A percentile compares a stretch with the other conserved stretches of the same genome.
Evolutionary conservation across 2,113 vertebrate species (phyloP).

Genomic region (Nothobranchius kuhntae): DNA sequence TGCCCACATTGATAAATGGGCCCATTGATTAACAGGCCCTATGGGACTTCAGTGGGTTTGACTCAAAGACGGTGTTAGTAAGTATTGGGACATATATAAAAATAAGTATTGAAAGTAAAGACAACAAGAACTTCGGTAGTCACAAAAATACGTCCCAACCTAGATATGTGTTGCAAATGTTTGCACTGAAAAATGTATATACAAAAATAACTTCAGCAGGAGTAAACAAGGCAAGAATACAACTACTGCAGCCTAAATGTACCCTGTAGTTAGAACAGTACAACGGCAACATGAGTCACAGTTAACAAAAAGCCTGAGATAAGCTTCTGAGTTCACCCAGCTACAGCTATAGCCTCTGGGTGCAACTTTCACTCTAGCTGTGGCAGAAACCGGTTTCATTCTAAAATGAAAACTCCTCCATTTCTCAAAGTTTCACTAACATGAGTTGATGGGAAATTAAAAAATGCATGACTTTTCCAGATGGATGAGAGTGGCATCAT

Average conservation of each 20-base stretch:
- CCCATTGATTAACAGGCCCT: too few species aligned
- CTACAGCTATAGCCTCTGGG: neutral
- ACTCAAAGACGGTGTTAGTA: too few species aligned
- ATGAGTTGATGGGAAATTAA: neutral
- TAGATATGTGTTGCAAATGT: too few species aligned
- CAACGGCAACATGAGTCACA: constrained; percentile 2
- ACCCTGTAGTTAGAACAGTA: neutral
- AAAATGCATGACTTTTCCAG: constrained; percentile 15
- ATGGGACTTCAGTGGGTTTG: too few species aligned
- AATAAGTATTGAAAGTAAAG: neutral
- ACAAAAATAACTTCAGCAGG: too few species aligned
- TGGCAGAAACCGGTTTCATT: neutral
- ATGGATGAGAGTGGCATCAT: constrained; percentile 10
- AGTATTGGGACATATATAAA: neutral
- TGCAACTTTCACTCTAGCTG: constrained; percentile 9
- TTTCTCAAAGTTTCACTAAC: neutral
- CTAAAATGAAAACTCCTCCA: constrained; percentile 4
- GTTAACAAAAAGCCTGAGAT: neutral
- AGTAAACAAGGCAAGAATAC: too few species aligned
- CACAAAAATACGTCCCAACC: neutral
- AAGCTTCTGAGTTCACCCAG: neutral
- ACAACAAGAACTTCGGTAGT: neutral
- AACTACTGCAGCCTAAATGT: neutral
- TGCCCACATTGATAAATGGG: too few species aligned
- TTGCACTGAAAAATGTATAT: too few species aligned